Evolutionary conservation across 2,113 vertebrate genomes (phyloP).

Genomic region (Pangasianodon hypophthalmus): DNA sequence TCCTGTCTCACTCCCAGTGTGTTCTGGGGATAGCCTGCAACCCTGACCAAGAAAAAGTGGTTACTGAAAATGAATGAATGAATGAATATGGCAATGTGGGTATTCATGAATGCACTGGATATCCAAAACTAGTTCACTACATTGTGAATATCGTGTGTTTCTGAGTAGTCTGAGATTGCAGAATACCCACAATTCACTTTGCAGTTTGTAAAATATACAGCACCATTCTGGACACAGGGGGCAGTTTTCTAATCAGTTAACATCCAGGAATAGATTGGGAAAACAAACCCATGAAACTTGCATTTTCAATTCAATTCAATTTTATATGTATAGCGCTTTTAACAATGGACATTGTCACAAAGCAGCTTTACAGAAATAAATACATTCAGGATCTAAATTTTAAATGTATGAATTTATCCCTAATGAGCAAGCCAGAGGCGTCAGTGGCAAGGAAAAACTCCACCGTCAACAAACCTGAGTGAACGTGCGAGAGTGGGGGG

Average conservation of each 20-base stretch:
- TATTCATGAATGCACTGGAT: neutral
- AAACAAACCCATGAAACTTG: neutral
- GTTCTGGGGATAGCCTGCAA: neutral
- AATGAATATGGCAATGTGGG: neutral
- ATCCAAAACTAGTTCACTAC: neutral
- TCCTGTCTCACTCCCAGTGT: neutral
- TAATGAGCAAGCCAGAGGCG: too few species aligned
- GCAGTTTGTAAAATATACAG: neutral
- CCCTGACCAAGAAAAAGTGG: neutral
- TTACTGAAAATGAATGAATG: neutral
- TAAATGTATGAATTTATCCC: too few species aligned
- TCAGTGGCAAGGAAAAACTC: too few species aligned
- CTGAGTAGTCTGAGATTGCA: neutral
- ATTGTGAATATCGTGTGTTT: neutral
- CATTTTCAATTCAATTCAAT: too few species aligned
- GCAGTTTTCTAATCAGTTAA: neutral
- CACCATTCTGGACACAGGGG: neutral
- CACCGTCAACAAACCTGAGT: too few species aligned
- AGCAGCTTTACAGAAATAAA: too few species aligned
- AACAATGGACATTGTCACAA: too few species aligned
- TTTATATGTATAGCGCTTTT: too few species aligned
- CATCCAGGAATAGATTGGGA: neutral
- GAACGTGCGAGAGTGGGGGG: too few species aligned
- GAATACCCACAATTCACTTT: neutral
- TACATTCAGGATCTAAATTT: too few species aligned